Evolutionary conservation across 2,888 invertebrate species (phyloP).

Genomic region (Temnothorax ravouxi): DNA sequence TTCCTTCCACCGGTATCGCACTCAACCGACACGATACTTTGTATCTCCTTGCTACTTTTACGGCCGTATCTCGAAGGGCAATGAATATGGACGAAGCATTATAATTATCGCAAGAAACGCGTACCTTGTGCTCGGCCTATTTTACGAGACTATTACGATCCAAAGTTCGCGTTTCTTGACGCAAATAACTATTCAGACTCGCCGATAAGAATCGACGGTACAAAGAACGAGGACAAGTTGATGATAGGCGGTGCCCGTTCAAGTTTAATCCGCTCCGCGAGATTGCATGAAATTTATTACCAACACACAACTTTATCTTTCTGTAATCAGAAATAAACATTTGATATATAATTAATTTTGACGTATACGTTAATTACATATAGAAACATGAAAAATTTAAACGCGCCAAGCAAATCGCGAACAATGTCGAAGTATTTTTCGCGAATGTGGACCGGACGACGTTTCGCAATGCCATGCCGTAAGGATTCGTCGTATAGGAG

Average conservation of each 20-base stretch:
- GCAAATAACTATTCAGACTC: conserved; percentile 33
- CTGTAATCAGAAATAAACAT: background rate
- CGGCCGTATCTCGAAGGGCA: background rate
- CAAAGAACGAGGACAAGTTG: conserved; percentile 22
- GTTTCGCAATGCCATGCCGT: background rate
- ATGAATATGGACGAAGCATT: background rate
- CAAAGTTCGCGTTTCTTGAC: conserved; percentile 28
- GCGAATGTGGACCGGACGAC: background rate
- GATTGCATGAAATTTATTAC: background rate
- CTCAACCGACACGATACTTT: no score
- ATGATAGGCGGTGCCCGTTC: no score
- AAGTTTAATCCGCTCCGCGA: background rate
- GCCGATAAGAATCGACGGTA: conserved; percentile 8
- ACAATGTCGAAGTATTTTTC: no score
- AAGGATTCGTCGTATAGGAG: background rate
- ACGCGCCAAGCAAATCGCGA: background rate
- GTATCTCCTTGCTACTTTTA: background rate
- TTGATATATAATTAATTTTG: background rate
- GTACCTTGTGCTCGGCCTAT: background rate
- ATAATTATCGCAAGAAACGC: background rate
- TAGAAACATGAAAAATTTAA: background rate
- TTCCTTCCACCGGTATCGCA: background rate
- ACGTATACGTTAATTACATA: no score
- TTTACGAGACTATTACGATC: background rate
- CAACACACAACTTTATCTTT: background rate